Base-by-base conservation (phyloP, 2,888 invertebrate genomes). In the Arge pagana region DNA sequence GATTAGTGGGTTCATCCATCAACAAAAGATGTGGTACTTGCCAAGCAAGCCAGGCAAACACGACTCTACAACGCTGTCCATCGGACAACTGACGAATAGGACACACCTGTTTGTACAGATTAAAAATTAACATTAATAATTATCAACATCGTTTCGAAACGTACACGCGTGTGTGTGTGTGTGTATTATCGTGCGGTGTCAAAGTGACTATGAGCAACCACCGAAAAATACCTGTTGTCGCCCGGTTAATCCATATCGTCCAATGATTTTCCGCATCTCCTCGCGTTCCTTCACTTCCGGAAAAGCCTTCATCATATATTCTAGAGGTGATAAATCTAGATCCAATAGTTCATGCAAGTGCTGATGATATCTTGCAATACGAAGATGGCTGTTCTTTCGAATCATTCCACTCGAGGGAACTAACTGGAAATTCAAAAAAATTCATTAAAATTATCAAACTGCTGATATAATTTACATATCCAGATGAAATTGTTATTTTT, bases 241-340 rank as follows among this genome's bases (percentile, higher is more conserved):
- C 4, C 99, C 99, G 1, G 98, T 94, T 40, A 99, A 82, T 1
- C 99, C 99, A 74, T 97, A 99, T 52, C 98, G 85, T 1, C 99
- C 99, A 67, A 99, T 96, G 64, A 99, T 98, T 79, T 96, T 96
- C 53, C 99, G 83, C 98, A 99, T 98, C 77, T 97, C 98, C 78
- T 99, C 99, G 21, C 91, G 87, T 77, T 99, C 99, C 66, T 97
- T 96, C 5, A 99, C 90, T 8, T 93, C 94, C 0, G 99, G 98
- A 78, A 96, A 99, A 65, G 89, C 85, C 70, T 87, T 89, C 91
- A 98, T 88, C 98, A 99, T 99, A 79, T 97, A 99, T 65, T 99
- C 98, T 33, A 99, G 79, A 7, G 99, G 97, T 16, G 96, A 93
- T 62, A 93, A 80, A 71, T 97, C 94, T 71, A 99, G 79, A 77